phyloP scores from a whole-genome alignment of 2,113 vertebrate species.

The Odobenus rosmarus region DNA sequence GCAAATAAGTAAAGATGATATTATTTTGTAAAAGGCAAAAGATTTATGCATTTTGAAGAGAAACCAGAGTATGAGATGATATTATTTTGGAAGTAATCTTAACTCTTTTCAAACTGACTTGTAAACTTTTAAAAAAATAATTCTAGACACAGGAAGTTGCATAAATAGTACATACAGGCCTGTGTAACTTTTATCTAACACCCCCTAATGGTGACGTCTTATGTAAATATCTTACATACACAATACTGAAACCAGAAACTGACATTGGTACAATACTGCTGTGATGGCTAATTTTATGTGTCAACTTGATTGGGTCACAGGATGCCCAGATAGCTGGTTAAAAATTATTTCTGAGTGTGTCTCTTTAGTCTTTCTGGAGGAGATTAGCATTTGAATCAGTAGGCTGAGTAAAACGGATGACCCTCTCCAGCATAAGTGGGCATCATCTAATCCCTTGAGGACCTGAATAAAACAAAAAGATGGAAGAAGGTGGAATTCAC shows the following conservation, averaged over 20 bases:
- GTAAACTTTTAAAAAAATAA: not conserved
- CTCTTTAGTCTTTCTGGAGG: not conserved
- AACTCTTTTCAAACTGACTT: not conserved
- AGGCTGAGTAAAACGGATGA: not conserved
- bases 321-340: not conserved
- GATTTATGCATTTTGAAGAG: too few relatives aligned
- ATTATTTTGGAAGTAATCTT: not conserved
- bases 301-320: not conserved
- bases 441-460: not conserved
- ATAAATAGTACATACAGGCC: not conserved
- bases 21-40: not conserved
- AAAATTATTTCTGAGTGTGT: not conserved
- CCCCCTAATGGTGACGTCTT: not conserved
- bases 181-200: not conserved
- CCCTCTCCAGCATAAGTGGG: not conserved
- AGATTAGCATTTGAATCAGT: not conserved
- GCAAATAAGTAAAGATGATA: not conserved
- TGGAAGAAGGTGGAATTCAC: not conserved
- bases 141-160: not conserved
- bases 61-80: not conserved
- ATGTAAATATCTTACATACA: not conserved
- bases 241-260: not conserved
- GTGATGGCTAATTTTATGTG: not conserved
- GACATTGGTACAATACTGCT: not conserved
- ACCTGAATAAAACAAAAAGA: not conserved